Evolutionary conservation across 2,113 vertebrate species (phyloP).

Genomic region (Pogona vitticeps): DNA sequence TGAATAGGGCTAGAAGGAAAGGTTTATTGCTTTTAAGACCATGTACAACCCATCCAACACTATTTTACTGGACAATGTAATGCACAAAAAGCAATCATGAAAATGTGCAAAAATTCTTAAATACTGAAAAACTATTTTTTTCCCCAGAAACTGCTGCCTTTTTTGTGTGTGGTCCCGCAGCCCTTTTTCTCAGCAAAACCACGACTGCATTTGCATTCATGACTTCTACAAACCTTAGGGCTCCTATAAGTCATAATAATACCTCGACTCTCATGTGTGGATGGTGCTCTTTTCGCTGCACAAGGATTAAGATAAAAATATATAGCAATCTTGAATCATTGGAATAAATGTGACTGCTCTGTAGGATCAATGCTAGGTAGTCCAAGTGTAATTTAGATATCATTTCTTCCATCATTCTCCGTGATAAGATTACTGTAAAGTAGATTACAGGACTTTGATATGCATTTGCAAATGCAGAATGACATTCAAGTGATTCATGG

Average conservation of each 20-base stretch:
- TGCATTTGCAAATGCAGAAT: conserved; percentile 3
- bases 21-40: too few species aligned
- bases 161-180: too few species aligned
- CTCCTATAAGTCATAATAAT: too few species aligned
- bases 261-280: neutral
- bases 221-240: neutral
- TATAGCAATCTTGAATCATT: neutral
- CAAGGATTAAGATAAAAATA: neutral
- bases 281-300: neutral
- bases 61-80: too few species aligned
- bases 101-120: too few species aligned
- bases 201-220: too few species aligned
- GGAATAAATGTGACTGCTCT: neutral
- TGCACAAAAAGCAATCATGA: too few species aligned
- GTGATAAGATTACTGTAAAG: neutral
- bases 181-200: too few species aligned
- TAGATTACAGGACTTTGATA: neutral
- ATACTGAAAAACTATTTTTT: too few species aligned
- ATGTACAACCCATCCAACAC: too few species aligned
- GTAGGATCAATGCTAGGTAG: neutral
- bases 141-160: too few species aligned
- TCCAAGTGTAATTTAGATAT: neutral
- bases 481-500: neutral
- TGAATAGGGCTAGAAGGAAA: too few species aligned
- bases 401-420: neutral